Base-by-base conservation (phyloP, 2,113 vertebrate species). In the Pangasianodon gigas region DNA sequence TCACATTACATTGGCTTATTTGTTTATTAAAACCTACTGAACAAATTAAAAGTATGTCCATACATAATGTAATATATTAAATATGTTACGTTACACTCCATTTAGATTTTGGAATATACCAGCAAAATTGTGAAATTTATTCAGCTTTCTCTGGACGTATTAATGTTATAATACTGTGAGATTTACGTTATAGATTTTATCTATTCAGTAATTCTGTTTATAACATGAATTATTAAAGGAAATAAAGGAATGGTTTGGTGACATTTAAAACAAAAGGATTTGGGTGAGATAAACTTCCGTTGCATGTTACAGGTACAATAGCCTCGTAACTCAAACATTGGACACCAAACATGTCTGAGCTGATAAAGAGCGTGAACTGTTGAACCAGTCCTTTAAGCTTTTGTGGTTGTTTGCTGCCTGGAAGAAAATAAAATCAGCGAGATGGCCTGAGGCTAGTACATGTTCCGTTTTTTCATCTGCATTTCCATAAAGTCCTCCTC, bases 341-440 rank as follows among this genome's bases (percentile, higher is more conserved):
- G 26, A 80, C 77, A 80, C 74, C 46, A 48, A 83, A 37, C 81
- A 58, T 58, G 32, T 24, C 81, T 84, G 82, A 84, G 21, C 82
- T 62, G 82, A 84, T 60, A 84, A 84, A 62, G 62, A 62, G 11
- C 37, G 3, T 84, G 82, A 84, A 84, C 56, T 62, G 41, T 84
- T 84, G 56, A 84, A 84, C 82, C 37, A 44, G 82, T 44, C 56
- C 24, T 26, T 26, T 60, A 26, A 60, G 82, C 37, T 41, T 44
- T 60, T 82, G 51, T 56, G 21, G 16, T 56, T 81, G 79, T 81
- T 81, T 84, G 21, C 56, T 84, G 82, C 56, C 58, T 60, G 21
- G 56, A 84, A 62, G 56, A 62, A 84, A 84, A 84, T 46, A 84
- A 84, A 84, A 62, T 84, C 82, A 62, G 82, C 37, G 21, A 84